Evolutionary conservation across 53 echinoderm and acorn worm species (phyloP), one percentile per base, ranked within the genome.

Genomic region (Actinopyga echinites): DNA sequence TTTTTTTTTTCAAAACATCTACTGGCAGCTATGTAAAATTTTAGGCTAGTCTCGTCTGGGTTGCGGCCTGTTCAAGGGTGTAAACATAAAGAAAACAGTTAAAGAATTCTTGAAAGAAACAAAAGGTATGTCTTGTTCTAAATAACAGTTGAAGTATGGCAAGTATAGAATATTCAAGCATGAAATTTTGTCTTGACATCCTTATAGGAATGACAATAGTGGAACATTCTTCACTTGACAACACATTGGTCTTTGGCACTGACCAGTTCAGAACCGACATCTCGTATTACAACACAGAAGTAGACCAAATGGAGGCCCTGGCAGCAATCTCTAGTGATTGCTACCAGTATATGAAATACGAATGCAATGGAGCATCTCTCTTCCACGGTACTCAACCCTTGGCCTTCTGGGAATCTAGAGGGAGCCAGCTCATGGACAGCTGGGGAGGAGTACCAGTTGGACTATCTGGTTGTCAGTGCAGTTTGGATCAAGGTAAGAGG

Each of bases 221-320:
- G 12, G 60, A 80, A 25, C 81, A 62, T 34, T 60, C 81, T 33
- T 21, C n/a, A 12, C 38, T 60, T 8, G 60, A 80, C 22, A 33
- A 61, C 60, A 21, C 40, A 25, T 7, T 80, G 42, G 60, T 80
- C 29, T 31, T 9, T 25, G 81, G 60, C 2, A 23, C 2, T 20
- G 89, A 85, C 0, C 34, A 53, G 15, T 89, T 73, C 63, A 58
- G 60, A 37, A 71, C 71, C 21, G 69, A 79, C 55, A 61, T 89
- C 34, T 68, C 67, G 25, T 89, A 89, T 53, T 58, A 56, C 36
- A 80, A 81, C 65, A 69, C 85, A 22, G 53, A 79, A 68, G 59
- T 32, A 13, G 89, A 82, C n/a, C 92, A 92, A 67, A 64, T 92
- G 8, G 30, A 61, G 0, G 89, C 84, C 13, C 73, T 92, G 2